Evolutionary conservation across 2,113 vertebrate species (phyloP).

Genomic region (Phalacrocorax brasilianus): DNA sequence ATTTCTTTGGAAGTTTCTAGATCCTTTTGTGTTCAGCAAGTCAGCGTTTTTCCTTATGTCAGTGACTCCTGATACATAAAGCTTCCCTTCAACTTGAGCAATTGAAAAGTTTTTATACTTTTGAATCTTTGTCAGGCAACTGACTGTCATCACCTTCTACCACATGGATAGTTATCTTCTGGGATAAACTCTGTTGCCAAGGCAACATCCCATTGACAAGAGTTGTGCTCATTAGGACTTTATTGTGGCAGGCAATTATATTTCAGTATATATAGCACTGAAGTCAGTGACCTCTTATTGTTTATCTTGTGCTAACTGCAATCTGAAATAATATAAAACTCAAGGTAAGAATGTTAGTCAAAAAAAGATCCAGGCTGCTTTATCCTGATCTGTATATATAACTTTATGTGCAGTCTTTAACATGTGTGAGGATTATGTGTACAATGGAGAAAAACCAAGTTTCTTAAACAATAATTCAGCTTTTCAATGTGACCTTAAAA

Average conservation of each 20-base stretch:
- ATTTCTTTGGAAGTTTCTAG: not conserved
- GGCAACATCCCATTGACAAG: not conserved
- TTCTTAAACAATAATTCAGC: not conserved
- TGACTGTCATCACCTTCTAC: not conserved
- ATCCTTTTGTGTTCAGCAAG: not conserved
- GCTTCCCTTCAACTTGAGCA: not conserved
- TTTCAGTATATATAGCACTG: not conserved
- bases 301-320: not conserved
- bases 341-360: not conserved
- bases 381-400: not conserved
- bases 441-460: not conserved
- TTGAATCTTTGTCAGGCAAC: not conserved
- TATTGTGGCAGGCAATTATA: conserved; percentile 27
- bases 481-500: not conserved
- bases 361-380: not conserved
- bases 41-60: not conserved
- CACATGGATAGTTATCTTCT: not conserved
- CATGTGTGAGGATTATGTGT: not conserved
- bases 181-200: not conserved
- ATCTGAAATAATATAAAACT: not conserved
- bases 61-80: not conserved
- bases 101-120: not conserved
- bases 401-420: not conserved
- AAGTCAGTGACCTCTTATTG: not conserved
- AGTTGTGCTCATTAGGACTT: conserved; percentile 31